A percentile compares a stretch with the other conserved stretches of the same genome.
These are phyloP conservation scores for Hippasteria phrygiana DNA, from an alignment of 53 echinoderm and acorn worm species.

Conservation along the genomic window DNA sequence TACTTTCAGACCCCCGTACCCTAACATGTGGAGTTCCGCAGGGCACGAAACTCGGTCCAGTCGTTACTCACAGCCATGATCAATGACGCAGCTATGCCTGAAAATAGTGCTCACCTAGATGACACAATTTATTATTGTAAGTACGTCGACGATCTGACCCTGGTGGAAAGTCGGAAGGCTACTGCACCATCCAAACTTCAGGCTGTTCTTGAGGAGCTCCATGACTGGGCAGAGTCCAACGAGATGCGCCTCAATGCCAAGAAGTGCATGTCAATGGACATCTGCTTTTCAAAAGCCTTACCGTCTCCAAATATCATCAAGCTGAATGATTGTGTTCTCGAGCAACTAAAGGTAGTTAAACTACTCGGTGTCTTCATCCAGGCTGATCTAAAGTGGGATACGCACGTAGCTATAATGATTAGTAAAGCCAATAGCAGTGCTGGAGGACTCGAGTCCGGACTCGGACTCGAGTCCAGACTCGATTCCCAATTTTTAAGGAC, in stretches of 20 bases:
- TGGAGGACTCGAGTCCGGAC: too few species aligned
- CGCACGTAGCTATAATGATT: neutral
- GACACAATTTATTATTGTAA: too few species aligned
- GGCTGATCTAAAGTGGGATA: slow-evolving; percentile 11
- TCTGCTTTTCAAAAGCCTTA: neutral
- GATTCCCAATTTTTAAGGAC: too few species aligned
- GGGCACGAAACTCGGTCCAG: slow-evolving; percentile 22
- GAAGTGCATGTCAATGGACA: slow-evolving; percentile 8
- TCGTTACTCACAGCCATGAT: too few species aligned
- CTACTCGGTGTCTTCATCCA: neutral
- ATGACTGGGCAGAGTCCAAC: too few species aligned
- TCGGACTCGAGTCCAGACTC: too few species aligned
- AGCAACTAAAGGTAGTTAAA: neutral
- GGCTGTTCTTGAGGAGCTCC: too few species aligned
- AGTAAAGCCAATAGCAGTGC: neutral
- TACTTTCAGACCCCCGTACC: neutral
- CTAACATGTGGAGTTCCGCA: neutral
- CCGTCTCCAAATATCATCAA: neutral
- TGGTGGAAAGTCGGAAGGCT: too few species aligned
- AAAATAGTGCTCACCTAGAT: too few species aligned
- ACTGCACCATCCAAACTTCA: too few species aligned
- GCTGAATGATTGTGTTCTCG: neutral
- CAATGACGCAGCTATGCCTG: too few species aligned
- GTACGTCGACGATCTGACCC: too few species aligned
- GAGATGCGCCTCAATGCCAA: neutral